Conservation (phyloP, 2,797 vertebrate genomes). For the Sebastiscus albofasciatus region DNA sequence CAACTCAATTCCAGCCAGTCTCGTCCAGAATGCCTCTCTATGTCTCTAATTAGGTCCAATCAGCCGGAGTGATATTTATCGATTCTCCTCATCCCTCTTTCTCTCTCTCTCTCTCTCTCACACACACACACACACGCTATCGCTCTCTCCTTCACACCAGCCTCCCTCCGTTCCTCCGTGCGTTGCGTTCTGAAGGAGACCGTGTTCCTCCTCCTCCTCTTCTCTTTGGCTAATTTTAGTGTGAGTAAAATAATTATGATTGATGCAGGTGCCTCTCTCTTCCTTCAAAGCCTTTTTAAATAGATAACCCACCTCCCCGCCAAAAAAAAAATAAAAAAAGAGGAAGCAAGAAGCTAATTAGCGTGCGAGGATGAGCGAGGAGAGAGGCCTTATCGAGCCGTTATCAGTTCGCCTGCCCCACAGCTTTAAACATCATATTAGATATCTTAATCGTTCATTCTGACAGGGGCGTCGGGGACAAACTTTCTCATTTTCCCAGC, state of each 20-base stretch:
- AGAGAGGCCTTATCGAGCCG: constrained; percentile 63
- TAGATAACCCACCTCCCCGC: constrained; percentile 40
- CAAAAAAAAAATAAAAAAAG: constrained; percentile 3
- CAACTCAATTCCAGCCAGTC: constrained; percentile 77
- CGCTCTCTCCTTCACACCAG: constrained; percentile 22
- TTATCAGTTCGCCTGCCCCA: constrained; percentile 67
- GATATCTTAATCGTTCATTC: constrained; percentile 74
- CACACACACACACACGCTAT: neutral
- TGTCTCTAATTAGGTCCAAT: constrained; percentile 84
- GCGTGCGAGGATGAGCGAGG: constrained; percentile 51
- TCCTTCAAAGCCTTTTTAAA: constrained; percentile 72
- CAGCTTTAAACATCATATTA: constrained; percentile 78
- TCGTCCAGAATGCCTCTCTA: constrained; percentile 72
- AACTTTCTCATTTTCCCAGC: constrained; percentile 65
- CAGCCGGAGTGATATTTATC: constrained; percentile 84
- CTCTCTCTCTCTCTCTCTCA: constrained; percentile 1
- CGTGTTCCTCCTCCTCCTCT: constrained; percentile 33
- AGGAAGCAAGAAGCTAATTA: constrained; percentile 75
- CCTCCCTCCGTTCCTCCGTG: constrained; percentile 14
- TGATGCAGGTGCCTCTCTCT: constrained; percentile 78
- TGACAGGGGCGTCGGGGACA: constrained; percentile 61
- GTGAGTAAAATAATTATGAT: constrained; percentile 82
- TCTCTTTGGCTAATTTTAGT: constrained; percentile 72
- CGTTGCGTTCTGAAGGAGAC: constrained; percentile 68
- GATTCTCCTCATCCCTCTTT: constrained; percentile 70